Evolutionary conservation across 2,888 invertebrate genomes (phyloP), one percentile per base, ranked within the genome.

Genomic region (Mactromeris polynyma): DNA sequence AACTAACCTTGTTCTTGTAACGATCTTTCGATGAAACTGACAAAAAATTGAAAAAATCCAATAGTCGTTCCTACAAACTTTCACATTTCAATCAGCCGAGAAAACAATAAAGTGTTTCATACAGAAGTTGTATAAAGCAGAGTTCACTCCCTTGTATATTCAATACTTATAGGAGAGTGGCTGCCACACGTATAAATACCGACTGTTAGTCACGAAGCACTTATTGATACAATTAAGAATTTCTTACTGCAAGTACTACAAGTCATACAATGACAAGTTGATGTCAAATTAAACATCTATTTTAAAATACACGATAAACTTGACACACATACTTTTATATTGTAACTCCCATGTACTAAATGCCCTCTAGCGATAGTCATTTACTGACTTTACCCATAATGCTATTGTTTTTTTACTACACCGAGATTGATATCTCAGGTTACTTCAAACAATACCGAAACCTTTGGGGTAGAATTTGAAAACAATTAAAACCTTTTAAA

Each of bases 321-420:
- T 73, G 79, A 42, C 42, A 79, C 26, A 79, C 26, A 42, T 40
- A 79, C 40, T 42, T 42, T 79, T 46, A 79, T 46, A 42, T n/a
- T 40, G 38, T 33, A 40, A 40, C 26, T 42, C 42, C 42, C n/a
- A 40, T 26, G 79, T n/a, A 79, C 79, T 31, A n/a, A 54, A 84
- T 84, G 78, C 77, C 84, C 84, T 58, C 46, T 7, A 51, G 78
- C 78, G 17, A 51, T 36, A 73, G 33, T 73, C 73, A 73, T 73
- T 78, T 54, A 78, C 33, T 51, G 51, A 84, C 78, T 73, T 78
- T 84, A 84, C 77, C 84, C 84, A 78, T 84, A 84, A 84, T 77
- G 38, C 78, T 78, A 84, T 78, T 78, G 84, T 84, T 84, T 83
- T 83, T 54, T 83, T 69, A 79, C 79, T 42, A 46, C 40, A 36